Conservation (phyloP, 2,797 vertebrate species). For the Pantherophis alleghaniensis region DNA sequence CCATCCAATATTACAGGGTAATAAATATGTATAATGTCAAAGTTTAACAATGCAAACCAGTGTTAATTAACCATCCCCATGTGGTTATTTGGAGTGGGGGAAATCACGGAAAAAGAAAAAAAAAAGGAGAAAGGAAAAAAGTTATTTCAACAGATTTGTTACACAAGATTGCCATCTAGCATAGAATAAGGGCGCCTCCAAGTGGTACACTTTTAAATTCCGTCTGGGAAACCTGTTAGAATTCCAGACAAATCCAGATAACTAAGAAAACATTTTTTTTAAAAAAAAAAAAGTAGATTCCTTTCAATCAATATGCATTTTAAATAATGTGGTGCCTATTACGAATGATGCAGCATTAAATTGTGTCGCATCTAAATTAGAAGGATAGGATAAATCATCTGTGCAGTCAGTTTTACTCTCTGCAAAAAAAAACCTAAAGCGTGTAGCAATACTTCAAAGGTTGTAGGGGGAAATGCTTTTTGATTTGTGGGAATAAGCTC, state of each 20-base stretch:
- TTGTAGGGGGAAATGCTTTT: not conserved
- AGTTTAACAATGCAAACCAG: conserved; percentile 73
- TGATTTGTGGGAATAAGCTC: not conserved
- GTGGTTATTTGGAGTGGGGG: conserved; percentile 63
- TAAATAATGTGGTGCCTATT: not conserved
- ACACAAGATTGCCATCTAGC: conserved; percentile 41
- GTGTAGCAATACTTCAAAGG: fast-evolving
- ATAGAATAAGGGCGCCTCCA: conserved; percentile 77
- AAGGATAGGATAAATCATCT: not conserved
- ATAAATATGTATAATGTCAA: conserved; percentile 72
- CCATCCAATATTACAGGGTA: conserved; percentile 64
- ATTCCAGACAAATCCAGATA: conserved; percentile 14
- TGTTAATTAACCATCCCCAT: conserved; percentile 71
- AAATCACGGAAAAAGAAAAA: not conserved
- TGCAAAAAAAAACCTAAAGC: not conserved
- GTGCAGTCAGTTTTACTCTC: not conserved
- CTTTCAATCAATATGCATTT: not conserved
- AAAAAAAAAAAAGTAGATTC: not conserved
- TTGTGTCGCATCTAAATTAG: conserved; percentile 15
- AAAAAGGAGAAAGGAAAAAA: conserved; percentile 8
- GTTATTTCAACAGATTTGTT: conserved; percentile 37
- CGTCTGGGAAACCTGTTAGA: conserved; percentile 46
- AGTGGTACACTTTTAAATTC: conserved; percentile 71
- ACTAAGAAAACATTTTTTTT: not conserved
- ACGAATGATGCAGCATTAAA: not conserved